A percentile compares a stretch with the other conserved stretches of the same genome.
Conservation (phyloP, 2,888 invertebrate species). For the Dryocosmus kuriphilus region DNA sequence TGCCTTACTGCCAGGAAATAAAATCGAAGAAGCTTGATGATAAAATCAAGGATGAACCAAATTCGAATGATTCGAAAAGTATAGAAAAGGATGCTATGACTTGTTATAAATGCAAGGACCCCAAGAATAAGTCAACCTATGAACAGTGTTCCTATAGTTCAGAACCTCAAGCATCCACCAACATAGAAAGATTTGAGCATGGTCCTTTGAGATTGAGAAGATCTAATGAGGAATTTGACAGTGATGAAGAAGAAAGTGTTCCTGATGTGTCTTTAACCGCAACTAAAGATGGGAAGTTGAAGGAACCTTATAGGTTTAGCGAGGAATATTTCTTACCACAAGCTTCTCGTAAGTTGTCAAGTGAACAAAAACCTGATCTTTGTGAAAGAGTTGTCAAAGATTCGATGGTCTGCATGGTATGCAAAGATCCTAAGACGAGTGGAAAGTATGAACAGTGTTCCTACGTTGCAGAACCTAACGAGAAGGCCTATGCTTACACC, state of each 20-base stretch:
- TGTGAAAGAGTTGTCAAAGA: conserved; percentile 84
- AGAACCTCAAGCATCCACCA: conserved; percentile 63
- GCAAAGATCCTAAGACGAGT: conserved; percentile 86
- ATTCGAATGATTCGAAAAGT: background rate
- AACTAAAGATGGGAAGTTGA: conserved; percentile 74
- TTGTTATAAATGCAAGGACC: conserved; percentile 80
- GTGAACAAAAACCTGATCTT: conserved; percentile 80
- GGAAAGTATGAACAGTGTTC: conserved; percentile 91
- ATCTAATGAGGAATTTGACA: conserved; percentile 41
- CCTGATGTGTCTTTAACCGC: conserved; percentile 60
- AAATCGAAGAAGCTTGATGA: conserved; percentile 44
- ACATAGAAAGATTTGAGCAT: background rate
- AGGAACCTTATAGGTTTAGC: conserved; percentile 76
- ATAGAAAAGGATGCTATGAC: conserved; percentile 65
- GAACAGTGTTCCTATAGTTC: conserved; percentile 80
- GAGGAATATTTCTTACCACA: conserved; percentile 72
- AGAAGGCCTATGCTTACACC: conserved; percentile 78
- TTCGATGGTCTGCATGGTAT: conserved; percentile 86
- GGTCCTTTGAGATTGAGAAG: conserved; percentile 44
- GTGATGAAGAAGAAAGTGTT: conserved; percentile 45
- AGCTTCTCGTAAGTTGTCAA: conserved; percentile 79
- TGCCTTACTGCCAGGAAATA: conserved; percentile 64
- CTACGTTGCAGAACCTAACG: conserved; percentile 86
- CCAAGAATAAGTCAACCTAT: conserved; percentile 78
- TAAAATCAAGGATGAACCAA: background rate